phyloP scores from a whole-genome alignment of 2,797 vertebrate genomes.

The Eulemur mongoz region DNA sequence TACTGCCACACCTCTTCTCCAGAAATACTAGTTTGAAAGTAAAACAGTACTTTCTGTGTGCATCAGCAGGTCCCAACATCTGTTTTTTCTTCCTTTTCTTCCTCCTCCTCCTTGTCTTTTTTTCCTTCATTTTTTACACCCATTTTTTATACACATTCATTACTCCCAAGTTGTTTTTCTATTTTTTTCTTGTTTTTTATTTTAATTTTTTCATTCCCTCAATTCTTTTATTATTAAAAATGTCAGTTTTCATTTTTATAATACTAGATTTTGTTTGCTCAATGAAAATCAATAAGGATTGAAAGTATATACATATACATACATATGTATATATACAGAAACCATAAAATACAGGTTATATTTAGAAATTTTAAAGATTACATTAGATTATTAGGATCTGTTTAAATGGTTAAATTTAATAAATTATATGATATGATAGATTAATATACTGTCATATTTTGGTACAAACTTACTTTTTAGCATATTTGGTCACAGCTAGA shows the following conservation, averaged over 20 bases:
- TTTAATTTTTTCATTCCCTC: not conserved
- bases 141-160: too few species aligned
- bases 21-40: not conserved
- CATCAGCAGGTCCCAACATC: not conserved
- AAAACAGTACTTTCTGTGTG: rapidly evolving
- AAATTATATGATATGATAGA: not conserved
- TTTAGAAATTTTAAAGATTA: not conserved
- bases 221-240: not conserved
- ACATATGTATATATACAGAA: not conserved
- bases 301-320: not conserved
- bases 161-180: not conserved
- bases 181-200: not conserved
- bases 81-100: not conserved
- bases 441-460: not conserved
- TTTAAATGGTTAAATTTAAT: not conserved
- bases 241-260: not conserved
- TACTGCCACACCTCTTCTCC: not conserved
- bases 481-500: not conserved
- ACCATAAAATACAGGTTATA: not conserved
- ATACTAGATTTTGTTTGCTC: not conserved
- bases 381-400: not conserved
- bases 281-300: not conserved
- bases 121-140: not conserved
- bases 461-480: not conserved
- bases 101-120: rapidly evolving